Percentiles rank a stretch among this genome's conserved stretches.
phyloP scores from a whole-genome alignment of 2,113 vertebrate species.

The Oryctolagus cuniculus region DNA sequence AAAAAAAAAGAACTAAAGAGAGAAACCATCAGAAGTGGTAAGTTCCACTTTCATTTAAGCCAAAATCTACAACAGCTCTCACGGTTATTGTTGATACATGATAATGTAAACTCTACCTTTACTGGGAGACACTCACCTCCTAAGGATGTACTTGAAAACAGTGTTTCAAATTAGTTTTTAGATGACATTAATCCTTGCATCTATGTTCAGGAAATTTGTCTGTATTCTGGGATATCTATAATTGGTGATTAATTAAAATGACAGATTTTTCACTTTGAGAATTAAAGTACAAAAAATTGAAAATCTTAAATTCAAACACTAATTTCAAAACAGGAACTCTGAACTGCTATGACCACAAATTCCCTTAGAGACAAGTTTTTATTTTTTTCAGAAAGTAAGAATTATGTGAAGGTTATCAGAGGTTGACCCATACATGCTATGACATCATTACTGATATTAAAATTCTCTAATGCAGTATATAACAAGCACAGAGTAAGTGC shows the following conservation, averaged over 20 bases:
- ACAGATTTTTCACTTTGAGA: constrained; percentile 29
- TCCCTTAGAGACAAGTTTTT: not conserved
- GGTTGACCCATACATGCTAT: not conserved
- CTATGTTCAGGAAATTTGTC: not conserved
- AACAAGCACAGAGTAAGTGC: not conserved
- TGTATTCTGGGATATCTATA: not conserved
- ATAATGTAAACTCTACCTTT: constrained; percentile 2
- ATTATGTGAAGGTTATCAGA: constrained; percentile 23
- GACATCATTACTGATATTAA: constrained; percentile 1
- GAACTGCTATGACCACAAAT: constrained; percentile 11
- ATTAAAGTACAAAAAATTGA: constrained; percentile 10
- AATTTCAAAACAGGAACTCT: constrained; percentile 37
- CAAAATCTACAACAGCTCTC: constrained; percentile 45
- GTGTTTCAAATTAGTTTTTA: constrained; percentile 14
- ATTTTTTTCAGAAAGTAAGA: constrained; percentile 52
- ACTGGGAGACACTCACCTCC: not conserved
- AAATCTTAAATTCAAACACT: not conserved
- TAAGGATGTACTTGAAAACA: constrained; percentile 22
- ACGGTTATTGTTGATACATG: not conserved
- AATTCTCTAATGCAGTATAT: not conserved
- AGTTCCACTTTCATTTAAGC: constrained; percentile 46
- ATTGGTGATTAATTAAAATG: constrained; percentile 15
- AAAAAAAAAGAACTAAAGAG: constrained; percentile 17
- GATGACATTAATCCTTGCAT: constrained; percentile 34
- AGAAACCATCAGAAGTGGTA: not conserved